Conservation (phyloP, 2,888 invertebrate genomes). For the Dryobota labecula region DNA sequence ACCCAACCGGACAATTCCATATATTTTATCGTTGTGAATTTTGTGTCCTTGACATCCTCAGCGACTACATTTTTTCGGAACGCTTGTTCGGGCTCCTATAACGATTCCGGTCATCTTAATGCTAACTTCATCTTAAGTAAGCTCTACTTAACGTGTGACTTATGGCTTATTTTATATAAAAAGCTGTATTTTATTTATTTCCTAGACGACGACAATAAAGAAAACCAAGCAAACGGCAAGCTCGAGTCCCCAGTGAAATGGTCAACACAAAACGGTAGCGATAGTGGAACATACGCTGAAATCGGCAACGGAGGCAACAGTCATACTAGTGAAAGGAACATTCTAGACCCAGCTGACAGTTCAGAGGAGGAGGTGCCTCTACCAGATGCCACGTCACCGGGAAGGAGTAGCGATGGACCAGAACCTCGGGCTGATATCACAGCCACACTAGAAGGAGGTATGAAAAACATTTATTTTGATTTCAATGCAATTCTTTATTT, state of each 20-base stretch:
- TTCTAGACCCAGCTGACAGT: constrained; percentile 87
- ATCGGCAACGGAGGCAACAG: constrained; percentile 87
- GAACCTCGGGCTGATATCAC: constrained; percentile 88
- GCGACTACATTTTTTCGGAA: constrained; percentile 17
- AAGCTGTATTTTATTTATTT: neutral
- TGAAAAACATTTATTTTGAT: constrained; percentile 8
- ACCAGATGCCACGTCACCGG: constrained; percentile 87
- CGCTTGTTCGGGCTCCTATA: constrained; percentile 10
- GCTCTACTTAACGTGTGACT: too few relatives aligned
- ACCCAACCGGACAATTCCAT: constrained; percentile 41
- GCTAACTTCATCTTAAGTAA: neutral
- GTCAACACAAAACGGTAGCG: constrained; percentile 87
- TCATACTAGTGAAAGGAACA: constrained; percentile 85
- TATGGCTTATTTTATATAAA: neutral
- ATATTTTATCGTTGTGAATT: constrained; percentile 51
- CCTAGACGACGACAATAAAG: constrained; percentile 88
- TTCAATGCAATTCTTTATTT: neutral
- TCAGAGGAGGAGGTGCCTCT: constrained; percentile 88
- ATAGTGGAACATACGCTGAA: constrained; percentile 89
- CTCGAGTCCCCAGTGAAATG: constrained; percentile 87
- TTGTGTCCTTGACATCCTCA: constrained; percentile 39
- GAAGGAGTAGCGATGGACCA: constrained; percentile 87
- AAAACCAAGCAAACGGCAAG: constrained; percentile 88
- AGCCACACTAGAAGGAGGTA: constrained; percentile 86
- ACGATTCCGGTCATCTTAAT: constrained; percentile 19